Percentiles rank a stretch among this genome's conserved stretches.
Evolutionary conservation across 2,113 vertebrate genomes (phyloP).

Genomic region (Tonatia bakeri): DNA sequence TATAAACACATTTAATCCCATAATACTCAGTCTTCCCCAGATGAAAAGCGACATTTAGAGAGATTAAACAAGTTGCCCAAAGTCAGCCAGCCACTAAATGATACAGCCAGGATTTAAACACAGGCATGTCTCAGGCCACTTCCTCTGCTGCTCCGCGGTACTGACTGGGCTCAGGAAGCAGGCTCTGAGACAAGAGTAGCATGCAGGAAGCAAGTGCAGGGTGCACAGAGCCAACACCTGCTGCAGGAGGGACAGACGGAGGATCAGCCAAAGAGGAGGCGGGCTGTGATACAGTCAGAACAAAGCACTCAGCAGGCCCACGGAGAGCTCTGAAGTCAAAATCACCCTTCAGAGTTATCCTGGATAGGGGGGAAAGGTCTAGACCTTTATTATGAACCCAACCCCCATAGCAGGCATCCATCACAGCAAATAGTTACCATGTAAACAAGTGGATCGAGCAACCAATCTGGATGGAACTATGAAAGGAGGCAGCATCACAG

Average conservation of each 20-base stretch:
- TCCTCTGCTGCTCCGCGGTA: background rate
- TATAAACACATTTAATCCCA: background rate
- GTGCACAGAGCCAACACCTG: background rate
- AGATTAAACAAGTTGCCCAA: fast-evolving
- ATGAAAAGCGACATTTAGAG: background rate
- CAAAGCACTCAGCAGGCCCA: background rate
- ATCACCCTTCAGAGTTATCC: background rate
- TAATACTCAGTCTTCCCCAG: background rate
- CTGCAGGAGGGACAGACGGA: background rate
- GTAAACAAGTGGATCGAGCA: background rate
- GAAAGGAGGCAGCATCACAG: background rate
- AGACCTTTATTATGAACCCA: background rate
- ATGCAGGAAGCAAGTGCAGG: background rate
- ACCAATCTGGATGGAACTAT: background rate
- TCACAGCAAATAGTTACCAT: background rate
- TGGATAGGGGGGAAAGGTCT: background rate
- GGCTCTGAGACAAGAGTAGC: background rate
- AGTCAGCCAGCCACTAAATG: background rate
- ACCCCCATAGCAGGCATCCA: background rate
- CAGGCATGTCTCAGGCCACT: background rate
- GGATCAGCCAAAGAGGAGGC: too few species aligned
- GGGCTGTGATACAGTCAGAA: background rate
- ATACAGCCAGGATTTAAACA: background rate
- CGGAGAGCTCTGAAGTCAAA: background rate
- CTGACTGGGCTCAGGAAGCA: background rate